phyloP scores from a whole-genome alignment of 2,113 vertebrate genomes.

The Centropus bengalensis region DNA sequence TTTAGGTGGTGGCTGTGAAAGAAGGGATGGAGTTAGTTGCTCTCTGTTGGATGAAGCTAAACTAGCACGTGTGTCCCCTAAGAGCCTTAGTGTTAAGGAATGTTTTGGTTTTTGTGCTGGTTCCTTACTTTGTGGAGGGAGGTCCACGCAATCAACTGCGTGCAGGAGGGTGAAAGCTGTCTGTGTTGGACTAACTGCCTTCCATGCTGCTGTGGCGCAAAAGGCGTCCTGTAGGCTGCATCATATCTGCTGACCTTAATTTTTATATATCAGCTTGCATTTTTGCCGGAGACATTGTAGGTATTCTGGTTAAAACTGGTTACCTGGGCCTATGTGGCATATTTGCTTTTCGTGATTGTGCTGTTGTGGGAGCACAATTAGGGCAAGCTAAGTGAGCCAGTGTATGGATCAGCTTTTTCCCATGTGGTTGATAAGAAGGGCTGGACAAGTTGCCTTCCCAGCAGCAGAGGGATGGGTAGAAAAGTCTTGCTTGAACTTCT shows the following conservation, averaged over 20 bases:
- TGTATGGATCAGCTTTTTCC: neutral
- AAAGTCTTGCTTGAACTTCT: neutral
- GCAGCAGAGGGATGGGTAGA: neutral
- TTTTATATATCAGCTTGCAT: neutral
- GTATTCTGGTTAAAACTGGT: neutral
- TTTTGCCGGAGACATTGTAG: neutral
- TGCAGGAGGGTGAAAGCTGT: neutral
- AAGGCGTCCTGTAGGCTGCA: fast-evolving
- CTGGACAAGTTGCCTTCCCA: neutral
- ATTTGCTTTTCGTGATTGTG: neutral
- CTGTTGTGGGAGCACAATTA: neutral
- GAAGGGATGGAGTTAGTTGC: neutral
- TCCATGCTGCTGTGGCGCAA: fast-evolving
- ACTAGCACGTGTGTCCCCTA: neutral
- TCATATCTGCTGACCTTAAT: neutral
- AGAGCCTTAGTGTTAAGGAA: neutral
- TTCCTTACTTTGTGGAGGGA: no score
- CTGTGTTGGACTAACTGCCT: neutral
- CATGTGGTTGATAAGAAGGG: fast-evolving
- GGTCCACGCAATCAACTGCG: fast-evolving
- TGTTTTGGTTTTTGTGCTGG: fast-evolving
- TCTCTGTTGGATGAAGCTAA: neutral
- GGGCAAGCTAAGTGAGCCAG: neutral
- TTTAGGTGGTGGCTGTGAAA: neutral
- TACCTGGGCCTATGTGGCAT: neutral